A percentile compares a stretch with the other conserved stretches of the same genome.
phyloP scores from a whole-genome alignment of 2,113 vertebrate species.

The Stictonetta naevosa region DNA sequence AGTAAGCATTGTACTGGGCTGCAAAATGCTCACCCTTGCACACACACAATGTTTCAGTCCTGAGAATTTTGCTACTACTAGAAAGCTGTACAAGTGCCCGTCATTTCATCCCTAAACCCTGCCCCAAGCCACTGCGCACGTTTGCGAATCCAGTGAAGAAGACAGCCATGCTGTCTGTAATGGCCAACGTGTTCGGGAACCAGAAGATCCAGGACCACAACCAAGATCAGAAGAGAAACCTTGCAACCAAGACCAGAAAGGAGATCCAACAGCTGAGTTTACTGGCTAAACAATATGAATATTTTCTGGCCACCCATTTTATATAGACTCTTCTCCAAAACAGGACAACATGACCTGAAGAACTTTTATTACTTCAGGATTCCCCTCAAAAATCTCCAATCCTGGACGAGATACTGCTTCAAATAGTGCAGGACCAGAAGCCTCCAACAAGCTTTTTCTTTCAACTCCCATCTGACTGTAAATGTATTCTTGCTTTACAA shows the following conservation, averaged over 20 bases:
- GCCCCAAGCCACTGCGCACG: not conserved
- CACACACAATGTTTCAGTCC: not conserved
- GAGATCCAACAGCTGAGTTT: not conserved
- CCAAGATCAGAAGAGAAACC: not conserved
- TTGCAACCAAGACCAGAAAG: not conserved
- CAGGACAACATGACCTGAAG: fast-evolving
- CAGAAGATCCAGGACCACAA: not conserved
- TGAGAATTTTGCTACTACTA: not conserved
- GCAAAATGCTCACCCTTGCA: not conserved
- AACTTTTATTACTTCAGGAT: not conserved
- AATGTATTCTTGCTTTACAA: not conserved
- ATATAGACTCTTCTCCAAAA: not conserved
- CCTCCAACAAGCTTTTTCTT: not conserved
- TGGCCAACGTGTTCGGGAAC: not conserved
- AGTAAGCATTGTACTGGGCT: not conserved
- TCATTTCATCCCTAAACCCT: not conserved
- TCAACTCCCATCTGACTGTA: not conserved
- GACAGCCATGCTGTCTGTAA: not conserved
- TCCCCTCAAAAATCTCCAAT: not conserved
- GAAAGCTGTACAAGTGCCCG: not conserved
- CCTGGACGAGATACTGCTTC: not conserved
- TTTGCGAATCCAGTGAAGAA: not conserved
- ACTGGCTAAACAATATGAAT: not conserved
- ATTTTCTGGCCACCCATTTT: not conserved
- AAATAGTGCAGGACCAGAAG: not conserved